Evolutionary conservation across 2,888 invertebrate species (phyloP), one percentile per base, ranked within the genome.

Genomic region (Stictocephala bisonia): DNA sequence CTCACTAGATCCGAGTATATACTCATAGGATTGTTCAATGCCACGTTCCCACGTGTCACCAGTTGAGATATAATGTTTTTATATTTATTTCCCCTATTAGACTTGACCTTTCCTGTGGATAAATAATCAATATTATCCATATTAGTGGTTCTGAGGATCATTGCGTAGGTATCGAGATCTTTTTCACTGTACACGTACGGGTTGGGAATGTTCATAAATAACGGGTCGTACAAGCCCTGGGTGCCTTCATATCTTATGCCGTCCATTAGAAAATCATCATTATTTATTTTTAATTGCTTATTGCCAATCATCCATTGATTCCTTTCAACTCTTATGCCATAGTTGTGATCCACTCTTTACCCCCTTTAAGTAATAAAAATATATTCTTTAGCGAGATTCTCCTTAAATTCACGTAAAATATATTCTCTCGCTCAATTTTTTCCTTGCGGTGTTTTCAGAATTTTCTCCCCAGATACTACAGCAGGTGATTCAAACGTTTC

Each of bases 261-360:
- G 18, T 29, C 13, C 9, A 56, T 29, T 11, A 56, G n/a, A 7
- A 56, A 22, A 56, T 56, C 56, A 53, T 53, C n/a, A 2, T n/a
- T 27, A 53, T 26, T 3, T 4, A 53, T 26, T 26, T 53, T 3
- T 26, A 53, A 7, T 22, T 6, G 6, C 4, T 26, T 67, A 50
- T 67, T 26, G 2, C 67, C 67, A 48, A 67, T 67, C 67, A 67
- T 67, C 67, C 67, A 67, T 13, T 3, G 7, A 27, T 48, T 26
- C 6, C 29, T 40, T 48, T 48, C 67, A 4, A 29, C 20, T n/a
- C 44, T 44, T 26, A 67, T 24, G 1, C 50, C 27, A 48, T 26
- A 22, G n/a, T 15, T 44, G 26, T 67, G 29, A 6, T 48, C 67
- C 22, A 48, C 27, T 18, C 20, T 35, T 48, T 26, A n/a, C 2